These are phyloP conservation scores for Perithous albicinctus DNA, from an alignment of 2,888 invertebrate species.

Conservation along the genomic window DNA sequence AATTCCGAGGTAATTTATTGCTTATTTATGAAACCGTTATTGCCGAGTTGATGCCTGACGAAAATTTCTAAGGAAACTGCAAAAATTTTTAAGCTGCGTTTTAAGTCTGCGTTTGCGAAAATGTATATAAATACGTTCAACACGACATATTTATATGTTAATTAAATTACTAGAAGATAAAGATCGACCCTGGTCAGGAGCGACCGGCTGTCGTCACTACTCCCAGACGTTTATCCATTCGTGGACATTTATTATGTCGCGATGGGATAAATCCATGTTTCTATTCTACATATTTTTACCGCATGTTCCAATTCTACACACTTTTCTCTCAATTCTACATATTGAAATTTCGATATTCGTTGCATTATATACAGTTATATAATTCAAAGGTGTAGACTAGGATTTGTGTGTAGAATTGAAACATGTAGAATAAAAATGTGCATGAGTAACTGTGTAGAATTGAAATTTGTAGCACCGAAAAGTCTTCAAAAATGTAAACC, in stretches of 20 bases:
- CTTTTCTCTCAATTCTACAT: no score
- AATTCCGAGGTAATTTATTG: neutral
- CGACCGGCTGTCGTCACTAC: neutral
- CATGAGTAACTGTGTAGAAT: neutral
- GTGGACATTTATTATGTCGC: neutral
- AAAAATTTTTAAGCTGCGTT: no score
- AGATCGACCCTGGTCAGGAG: neutral
- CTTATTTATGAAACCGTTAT: neutral
- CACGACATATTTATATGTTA: neutral
- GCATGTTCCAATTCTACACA: no score
- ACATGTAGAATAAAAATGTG: neutral
- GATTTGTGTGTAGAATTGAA: no score
- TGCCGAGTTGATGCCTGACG: neutral
- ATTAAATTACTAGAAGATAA: slow-evolving; percentile 13
- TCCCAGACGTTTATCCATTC: neutral
- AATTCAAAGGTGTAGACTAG: no score
- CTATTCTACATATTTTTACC: no score
- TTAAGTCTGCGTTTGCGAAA: neutral
- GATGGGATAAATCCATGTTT: neutral
- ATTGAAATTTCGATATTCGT: no score
- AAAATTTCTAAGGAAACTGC: neutral
- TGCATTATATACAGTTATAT: no score
- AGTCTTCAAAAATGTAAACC: no score
- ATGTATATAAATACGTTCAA: neutral
- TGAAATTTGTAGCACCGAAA: no score